A percentile compares a stretch with the other conserved stretches of the same genome.
phyloP scores from a whole-genome alignment of 2,113 vertebrate genomes.

The Centropristis striata region DNA sequence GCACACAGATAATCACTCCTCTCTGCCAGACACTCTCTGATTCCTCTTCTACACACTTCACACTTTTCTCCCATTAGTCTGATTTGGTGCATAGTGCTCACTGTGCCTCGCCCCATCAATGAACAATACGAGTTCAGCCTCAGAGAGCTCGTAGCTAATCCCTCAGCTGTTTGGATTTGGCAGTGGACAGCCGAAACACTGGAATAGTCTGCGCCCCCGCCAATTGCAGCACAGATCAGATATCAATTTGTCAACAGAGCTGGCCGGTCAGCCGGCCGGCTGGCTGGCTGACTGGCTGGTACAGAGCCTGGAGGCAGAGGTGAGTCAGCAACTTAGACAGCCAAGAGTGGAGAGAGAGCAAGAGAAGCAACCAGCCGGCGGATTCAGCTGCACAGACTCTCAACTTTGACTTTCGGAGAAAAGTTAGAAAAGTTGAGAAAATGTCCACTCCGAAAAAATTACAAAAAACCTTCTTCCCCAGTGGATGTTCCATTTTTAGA shows the following conservation, averaged over 20 bases:
- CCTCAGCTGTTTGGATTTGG: constrained; percentile 74
- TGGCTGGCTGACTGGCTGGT: constrained; percentile 28
- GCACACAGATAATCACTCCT: constrained; percentile 8
- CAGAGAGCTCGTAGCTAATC: constrained; percentile 59
- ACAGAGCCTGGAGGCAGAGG: constrained; percentile 56
- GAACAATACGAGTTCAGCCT: constrained; percentile 66
- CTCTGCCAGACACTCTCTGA: constrained; percentile 31
- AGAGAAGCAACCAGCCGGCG: constrained; percentile 30
- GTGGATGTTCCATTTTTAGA: background rate
- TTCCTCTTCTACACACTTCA: constrained; percentile 11
- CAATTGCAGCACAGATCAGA: constrained; percentile 71
- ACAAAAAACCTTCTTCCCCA: background rate
- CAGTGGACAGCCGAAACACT: constrained; percentile 56
- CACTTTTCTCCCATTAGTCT: constrained; percentile 46
- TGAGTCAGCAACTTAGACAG: constrained; percentile 68
- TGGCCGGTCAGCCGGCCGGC: constrained; percentile 18
- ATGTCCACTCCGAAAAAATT: background rate
- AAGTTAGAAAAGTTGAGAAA: constrained; percentile 44
- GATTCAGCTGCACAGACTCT: constrained; percentile 17
- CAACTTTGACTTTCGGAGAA: constrained; percentile 39
- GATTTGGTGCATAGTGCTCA: constrained; percentile 46
- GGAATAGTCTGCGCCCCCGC: constrained; percentile 59
- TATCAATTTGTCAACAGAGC: constrained; percentile 77
- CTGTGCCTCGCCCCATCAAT: constrained; percentile 35
- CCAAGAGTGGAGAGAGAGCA: constrained; percentile 38